Conservation (phyloP, 2,797 vertebrate species). For the Menidia menidia region DNA sequence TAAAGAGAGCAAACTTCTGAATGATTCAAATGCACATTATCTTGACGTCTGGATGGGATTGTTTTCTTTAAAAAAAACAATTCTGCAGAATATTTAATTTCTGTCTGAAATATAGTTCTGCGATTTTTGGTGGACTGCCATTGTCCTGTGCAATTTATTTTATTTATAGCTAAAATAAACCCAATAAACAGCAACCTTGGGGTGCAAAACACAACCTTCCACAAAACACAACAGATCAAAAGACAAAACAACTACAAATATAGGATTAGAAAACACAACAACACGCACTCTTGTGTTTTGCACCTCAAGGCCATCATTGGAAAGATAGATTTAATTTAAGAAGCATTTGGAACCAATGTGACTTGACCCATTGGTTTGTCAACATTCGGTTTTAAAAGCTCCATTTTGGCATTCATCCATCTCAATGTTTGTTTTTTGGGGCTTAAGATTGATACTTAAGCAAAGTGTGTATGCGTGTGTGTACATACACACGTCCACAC, state of each 20-base stretch:
- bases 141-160: neutral
- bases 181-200: neutral
- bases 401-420: neutral
- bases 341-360: neutral
- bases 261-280: neutral
- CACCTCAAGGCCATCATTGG: neutral
- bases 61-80: neutral
- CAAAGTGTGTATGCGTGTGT: neutral
- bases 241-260: neutral
- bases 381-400: neutral
- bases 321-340: neutral
- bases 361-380: neutral
- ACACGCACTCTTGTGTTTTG: neutral
- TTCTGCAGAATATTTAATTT: slow-evolving; percentile 9
- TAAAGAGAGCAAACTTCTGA: slow-evolving; percentile 47
- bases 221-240: neutral
- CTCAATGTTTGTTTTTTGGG: neutral
- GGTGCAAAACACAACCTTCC: neutral
- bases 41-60: slow-evolving; percentile 38
- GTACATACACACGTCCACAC: too few species aligned
- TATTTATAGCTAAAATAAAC: neutral
- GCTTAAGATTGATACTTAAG: neutral
- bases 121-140: slow-evolving; percentile 6
- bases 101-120: neutral
- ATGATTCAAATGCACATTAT: slow-evolving; percentile 45